A percentile compares a stretch with the other conserved stretches of the same genome.
Conservation (phyloP, 92 coral and sea anemone species). For the Parazoanthus atlanticus region DNA sequence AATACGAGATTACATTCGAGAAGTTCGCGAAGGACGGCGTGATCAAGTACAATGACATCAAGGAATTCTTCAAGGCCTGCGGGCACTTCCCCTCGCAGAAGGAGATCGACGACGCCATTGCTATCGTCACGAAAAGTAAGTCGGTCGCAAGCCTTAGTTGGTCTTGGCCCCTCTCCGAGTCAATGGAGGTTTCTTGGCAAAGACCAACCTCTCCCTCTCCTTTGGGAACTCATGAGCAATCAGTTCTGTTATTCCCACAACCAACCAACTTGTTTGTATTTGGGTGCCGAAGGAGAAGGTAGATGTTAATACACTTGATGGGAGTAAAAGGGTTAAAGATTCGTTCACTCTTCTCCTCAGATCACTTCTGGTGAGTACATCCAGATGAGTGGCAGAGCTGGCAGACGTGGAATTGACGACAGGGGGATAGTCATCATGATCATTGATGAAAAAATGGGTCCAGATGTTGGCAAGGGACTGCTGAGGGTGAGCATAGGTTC, state of each 20-base stretch:
- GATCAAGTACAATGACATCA: conserved; percentile 81
- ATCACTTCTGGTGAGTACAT: conserved; percentile 98
- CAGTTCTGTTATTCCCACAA: neutral
- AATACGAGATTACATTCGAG: conserved; percentile 94
- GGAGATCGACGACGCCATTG: conserved; percentile 95
- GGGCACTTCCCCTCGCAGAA: conserved; percentile 95
- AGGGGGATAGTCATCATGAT: conserved; percentile 95
- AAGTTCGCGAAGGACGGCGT: conserved; percentile 84
- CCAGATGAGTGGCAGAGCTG: conserved; percentile 99
- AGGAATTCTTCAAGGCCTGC: conserved; percentile 84
- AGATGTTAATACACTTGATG: too few species aligned
- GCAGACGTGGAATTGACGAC: conserved; percentile 96
- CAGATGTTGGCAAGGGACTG: conserved; percentile 93
- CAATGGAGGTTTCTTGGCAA: too few species aligned
- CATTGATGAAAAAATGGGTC: conserved; percentile 98
- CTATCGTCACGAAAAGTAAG: conserved; percentile 88
- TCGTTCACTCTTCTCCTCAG: conserved; percentile 39
- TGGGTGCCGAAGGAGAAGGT: neutral
- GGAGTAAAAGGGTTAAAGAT: neutral
- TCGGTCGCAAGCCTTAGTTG: neutral
- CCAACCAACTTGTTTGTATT: too few species aligned
- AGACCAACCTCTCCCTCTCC: too few species aligned
- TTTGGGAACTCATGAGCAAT: neutral
- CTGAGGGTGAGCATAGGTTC: conserved; percentile 60
- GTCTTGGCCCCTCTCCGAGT: too few species aligned